Conservation (phyloP, 2,113 vertebrate genomes). For the Anhinga rufa region DNA sequence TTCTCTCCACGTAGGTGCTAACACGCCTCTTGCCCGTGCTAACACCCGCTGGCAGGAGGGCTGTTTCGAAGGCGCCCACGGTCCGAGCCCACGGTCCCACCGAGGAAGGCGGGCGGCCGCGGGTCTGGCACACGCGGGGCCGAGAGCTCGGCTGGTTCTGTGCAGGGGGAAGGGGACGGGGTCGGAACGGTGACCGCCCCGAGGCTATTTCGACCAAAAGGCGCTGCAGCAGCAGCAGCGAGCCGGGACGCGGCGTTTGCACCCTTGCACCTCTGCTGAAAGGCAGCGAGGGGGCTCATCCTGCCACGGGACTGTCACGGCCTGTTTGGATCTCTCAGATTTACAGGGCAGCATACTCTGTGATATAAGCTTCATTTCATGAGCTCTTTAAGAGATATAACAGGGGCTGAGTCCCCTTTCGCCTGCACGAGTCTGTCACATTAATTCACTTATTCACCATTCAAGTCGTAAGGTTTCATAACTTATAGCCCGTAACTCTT, state of each 20-base stretch:
- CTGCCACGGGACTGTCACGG: background rate
- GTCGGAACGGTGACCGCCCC: no score
- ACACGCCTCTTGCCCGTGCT: rapidly evolving
- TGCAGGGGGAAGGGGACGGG: background rate
- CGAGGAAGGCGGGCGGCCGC: background rate
- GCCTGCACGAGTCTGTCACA: rapidly evolving
- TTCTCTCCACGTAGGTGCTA: rapidly evolving
- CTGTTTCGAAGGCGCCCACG: background rate
- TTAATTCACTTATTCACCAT: background rate
- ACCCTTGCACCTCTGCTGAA: background rate
- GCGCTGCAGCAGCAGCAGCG: background rate
- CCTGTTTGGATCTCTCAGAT: background rate
- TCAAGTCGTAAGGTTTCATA: background rate
- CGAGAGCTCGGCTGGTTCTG: background rate
- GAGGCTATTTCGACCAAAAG: background rate
- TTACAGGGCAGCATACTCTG: background rate
- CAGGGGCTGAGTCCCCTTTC: background rate
- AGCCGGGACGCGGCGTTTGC: background rate
- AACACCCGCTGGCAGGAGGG: background rate
- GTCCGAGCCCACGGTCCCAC: background rate
- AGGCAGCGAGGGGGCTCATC: background rate
- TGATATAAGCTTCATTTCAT: background rate
- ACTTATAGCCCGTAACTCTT: background rate
- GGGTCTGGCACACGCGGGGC: rapidly evolving
- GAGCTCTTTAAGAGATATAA: background rate